These are phyloP conservation scores for Bostrychus sinensis DNA, from an alignment of 2,113 vertebrate genomes.

Conservation along the genomic window DNA sequence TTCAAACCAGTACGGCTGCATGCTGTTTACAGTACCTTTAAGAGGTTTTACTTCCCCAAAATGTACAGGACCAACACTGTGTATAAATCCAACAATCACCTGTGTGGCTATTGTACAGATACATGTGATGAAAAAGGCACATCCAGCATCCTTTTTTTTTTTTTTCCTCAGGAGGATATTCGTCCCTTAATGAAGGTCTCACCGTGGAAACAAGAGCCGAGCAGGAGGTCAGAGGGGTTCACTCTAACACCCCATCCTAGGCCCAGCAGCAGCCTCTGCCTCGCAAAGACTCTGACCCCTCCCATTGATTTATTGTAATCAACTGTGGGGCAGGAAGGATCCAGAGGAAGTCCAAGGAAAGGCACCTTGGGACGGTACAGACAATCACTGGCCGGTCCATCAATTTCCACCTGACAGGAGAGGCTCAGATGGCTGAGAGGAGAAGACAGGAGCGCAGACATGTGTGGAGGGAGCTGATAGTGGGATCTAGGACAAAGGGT, in stretches of 20 bases:
- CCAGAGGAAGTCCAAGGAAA: constrained; percentile 74
- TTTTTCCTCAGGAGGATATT: constrained; percentile 47
- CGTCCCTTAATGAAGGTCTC: constrained; percentile 75
- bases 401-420: constrained; percentile 81
- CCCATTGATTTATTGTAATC: constrained; percentile 82
- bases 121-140: constrained; percentile 58
- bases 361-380: constrained; percentile 82
- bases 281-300: constrained; percentile 75
- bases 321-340: constrained; percentile 76
- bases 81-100: no score
- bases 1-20: no score
- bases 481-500: constrained; percentile 63
- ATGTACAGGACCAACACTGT: no score
- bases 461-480: constrained; percentile 47
- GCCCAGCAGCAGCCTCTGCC: constrained; percentile 33
- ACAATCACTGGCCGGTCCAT: constrained; percentile 77
- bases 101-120: constrained; percentile 15
- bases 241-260: constrained; percentile 51
- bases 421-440: constrained; percentile 55
- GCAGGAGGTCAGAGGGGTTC: constrained; percentile 53
- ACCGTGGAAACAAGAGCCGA: constrained; percentile 59
- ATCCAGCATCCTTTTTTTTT: background rate
- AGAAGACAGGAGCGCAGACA: constrained; percentile 41
- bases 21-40: no score
- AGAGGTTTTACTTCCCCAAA: no score